Conservation (phyloP, 1,140 invertebrate genomes). For the Odontomachus brunneus region DNA sequence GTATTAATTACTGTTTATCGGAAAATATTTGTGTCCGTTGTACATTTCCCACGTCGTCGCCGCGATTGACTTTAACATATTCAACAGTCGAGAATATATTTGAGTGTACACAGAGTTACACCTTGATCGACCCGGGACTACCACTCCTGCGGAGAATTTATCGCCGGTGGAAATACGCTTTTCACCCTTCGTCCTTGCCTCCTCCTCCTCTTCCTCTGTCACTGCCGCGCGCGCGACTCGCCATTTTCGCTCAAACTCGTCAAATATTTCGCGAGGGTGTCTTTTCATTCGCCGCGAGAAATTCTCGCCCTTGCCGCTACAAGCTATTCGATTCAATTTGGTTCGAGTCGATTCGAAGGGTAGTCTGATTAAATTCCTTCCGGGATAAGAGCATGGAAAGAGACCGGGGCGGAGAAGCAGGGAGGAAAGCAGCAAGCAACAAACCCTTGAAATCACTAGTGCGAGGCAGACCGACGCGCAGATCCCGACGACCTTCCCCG, state of each 20-base stretch:
- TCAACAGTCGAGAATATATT: conserved; percentile 6
- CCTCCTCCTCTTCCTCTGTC: no score
- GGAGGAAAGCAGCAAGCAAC: conserved; percentile 41
- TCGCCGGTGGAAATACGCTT: neutral
- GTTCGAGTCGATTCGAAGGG: conserved; percentile 65
- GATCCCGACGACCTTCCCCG: neutral
- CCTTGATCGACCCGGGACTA: neutral
- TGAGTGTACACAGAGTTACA: neutral
- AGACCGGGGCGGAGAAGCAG: conserved; percentile 4
- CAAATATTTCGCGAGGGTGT: conserved; percentile 59
- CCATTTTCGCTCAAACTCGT: conserved; percentile 53
- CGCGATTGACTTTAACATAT: neutral
- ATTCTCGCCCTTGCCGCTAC: conserved; percentile 45
- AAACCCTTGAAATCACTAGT: conserved; percentile 61
- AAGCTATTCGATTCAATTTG: conserved; percentile 68
- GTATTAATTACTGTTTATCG: no score
- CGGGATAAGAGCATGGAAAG: conserved; percentile 49
- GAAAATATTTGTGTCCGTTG: no score
- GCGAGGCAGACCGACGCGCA: conserved; percentile 19
- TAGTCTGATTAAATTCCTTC: conserved; percentile 73
- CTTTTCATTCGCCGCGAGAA: conserved; percentile 42
- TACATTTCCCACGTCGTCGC: neutral
- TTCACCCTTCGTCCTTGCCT: neutral
- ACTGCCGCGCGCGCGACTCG: neutral
- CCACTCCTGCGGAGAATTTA: conserved; percentile 16